Percentiles rank a stretch among this genome's conserved stretches.
Evolutionary conservation across 1,140 invertebrate species (phyloP).

Genomic region (Cydia fagiglandana): DNA sequence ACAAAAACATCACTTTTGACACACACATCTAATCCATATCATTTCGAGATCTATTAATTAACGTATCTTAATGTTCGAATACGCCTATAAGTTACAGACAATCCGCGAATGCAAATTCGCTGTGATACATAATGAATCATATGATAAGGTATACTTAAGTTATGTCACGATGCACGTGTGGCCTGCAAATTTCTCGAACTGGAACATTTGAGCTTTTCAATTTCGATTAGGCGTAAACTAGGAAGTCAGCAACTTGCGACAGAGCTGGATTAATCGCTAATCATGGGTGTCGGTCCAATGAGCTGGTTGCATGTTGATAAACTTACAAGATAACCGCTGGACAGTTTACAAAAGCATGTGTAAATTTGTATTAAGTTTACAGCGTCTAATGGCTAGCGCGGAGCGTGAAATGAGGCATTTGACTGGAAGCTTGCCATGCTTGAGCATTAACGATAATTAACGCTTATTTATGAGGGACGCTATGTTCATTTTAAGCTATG

Average conservation of each 20-base stretch:
- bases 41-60: no score
- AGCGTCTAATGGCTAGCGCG: not conserved
- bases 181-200: conserved; percentile 13
- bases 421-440: not conserved
- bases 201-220: conserved; percentile 25
- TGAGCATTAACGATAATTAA: not conserved
- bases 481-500: no score
- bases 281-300: not conserved
- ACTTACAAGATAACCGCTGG: not conserved
- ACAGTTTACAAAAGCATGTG: conserved; percentile 16
- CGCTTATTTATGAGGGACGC: not conserved
- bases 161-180: conserved; percentile 23
- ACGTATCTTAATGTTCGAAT: no score
- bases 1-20: no score
- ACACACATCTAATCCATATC: no score
- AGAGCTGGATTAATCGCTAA: conserved; percentile 17
- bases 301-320: conserved; percentile 23
- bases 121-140: not conserved
- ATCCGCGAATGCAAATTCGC: not conserved
- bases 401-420: not conserved
- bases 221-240: conserved; percentile 16
- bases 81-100: not conserved
- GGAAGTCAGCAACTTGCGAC: conserved; percentile 21
- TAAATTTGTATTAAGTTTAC: not conserved
- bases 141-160: not conserved